Percentiles rank a stretch among this genome's conserved stretches.
Conservation (phyloP, 30 jellyfish, hydroid and myxozoan genomes). For the Turritopsis rubra region DNA sequence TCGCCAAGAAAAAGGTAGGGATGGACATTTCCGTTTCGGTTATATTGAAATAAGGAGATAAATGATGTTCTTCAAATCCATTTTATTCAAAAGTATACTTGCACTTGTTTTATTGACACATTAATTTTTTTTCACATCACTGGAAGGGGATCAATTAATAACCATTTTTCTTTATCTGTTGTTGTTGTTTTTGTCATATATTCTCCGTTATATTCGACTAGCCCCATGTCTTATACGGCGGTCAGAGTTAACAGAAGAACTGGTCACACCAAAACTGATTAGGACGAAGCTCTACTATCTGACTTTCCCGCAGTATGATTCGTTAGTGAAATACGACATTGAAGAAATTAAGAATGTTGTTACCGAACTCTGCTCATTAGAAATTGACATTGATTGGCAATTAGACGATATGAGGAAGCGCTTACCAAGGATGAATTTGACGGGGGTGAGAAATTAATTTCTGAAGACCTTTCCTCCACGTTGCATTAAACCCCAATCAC, state of each 20-base stretch:
- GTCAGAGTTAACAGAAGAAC: background rate
- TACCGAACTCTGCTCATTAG: slow-evolving; percentile 28
- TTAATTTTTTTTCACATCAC: too few relatives aligned
- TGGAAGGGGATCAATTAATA: too few relatives aligned
- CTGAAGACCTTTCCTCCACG: too few relatives aligned
- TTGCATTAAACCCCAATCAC: too few relatives aligned
- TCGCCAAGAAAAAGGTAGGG: slow-evolving; percentile 77
- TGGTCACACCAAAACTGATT: slow-evolving; percentile 28
- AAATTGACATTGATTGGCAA: slow-evolving; percentile 52
- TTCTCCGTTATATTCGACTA: too few relatives aligned
- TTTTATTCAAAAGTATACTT: too few relatives aligned
- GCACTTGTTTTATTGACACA: too few relatives aligned
- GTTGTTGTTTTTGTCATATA: too few relatives aligned
- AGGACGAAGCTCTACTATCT: slow-evolving; percentile 50
- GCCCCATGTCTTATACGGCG: background rate
- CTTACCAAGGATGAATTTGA: slow-evolving; percentile 31
- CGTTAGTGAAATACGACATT: slow-evolving; percentile 60
- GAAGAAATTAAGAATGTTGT: slow-evolving; percentile 71
- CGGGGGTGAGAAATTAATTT: slow-evolving; percentile 37
- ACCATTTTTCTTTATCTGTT: too few relatives aligned
- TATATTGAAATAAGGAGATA: too few relatives aligned
- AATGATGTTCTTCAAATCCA: background rate
- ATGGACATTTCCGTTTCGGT: too few relatives aligned
- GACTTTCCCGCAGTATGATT: slow-evolving; percentile 65
- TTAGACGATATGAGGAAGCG: slow-evolving; percentile 60